Evolutionary conservation across 1,140 invertebrate species (phyloP).

Genomic region (Daktulosphaira vitifoliae): DNA sequence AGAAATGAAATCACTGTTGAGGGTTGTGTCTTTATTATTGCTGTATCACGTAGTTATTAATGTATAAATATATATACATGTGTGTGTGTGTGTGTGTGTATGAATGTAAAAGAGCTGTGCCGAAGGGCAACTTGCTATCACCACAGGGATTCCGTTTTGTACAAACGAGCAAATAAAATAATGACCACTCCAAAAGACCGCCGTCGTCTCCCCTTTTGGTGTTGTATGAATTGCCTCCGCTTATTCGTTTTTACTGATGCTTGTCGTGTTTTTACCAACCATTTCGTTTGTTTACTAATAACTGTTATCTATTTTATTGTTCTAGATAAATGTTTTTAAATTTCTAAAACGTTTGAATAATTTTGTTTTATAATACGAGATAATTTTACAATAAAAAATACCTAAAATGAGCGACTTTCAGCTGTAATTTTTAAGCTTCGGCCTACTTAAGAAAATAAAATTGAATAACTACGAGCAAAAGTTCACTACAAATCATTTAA

Average conservation of each 20-base stretch:
- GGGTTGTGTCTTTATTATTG: constrained; percentile 26
- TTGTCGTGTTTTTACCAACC: too few species aligned
- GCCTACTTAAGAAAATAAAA: too few species aligned
- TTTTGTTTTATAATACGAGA: too few species aligned
- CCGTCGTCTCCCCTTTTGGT: neutral
- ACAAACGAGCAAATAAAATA: constrained; percentile 23
- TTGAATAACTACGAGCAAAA: too few species aligned
- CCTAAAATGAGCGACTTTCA: too few species aligned
- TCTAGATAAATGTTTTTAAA: too few species aligned
- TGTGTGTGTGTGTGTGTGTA: neutral
- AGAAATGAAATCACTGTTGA: neutral
- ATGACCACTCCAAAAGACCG: constrained; percentile 22
- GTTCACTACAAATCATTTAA: too few species aligned
- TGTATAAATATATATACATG: neutral
- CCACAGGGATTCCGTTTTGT: constrained; percentile 26
- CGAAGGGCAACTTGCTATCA: constrained; percentile 6
- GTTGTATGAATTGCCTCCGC: constrained; percentile 17
- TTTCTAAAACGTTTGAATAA: too few species aligned
- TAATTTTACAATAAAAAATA: too few species aligned
- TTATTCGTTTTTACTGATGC: constrained; percentile 24
- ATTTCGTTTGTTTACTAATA: too few species aligned
- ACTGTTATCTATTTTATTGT: too few species aligned
- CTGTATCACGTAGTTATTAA: constrained; percentile 30
- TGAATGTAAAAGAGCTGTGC: constrained; percentile 9
- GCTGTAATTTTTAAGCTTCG: too few species aligned